Base-by-base conservation (phyloP, 2,113 vertebrate species). In the Panurus biarmicus region DNA sequence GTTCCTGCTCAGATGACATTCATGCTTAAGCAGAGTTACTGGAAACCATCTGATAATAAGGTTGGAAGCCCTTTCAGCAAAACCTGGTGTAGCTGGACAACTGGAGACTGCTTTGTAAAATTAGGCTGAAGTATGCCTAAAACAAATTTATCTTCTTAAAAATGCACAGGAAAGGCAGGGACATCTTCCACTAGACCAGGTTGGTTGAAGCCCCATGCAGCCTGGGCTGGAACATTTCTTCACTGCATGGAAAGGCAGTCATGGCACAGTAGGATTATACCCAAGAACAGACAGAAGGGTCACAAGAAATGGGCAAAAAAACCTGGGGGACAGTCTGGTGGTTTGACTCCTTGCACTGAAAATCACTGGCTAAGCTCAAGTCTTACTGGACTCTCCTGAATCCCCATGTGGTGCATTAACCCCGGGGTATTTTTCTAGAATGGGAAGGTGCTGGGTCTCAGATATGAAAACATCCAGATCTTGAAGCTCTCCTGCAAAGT, bases 1-100 rank as follows among this genome's bases (percentile, higher is more conserved):
- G 79, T 54, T 93, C 50, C 47, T 94, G 44, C 40, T 56, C 36
- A 75, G 53, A 17, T 93, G 72, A 91, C 3, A 21, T 81, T 81
- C 31, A 26, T 36, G 57, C 7, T 5, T 17, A 73, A 70, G 24
- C 23, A 84, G 67, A 76, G 48, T 26, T 69, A 72, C 44, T 84
- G 61, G 62, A 85, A 79, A 62, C 35, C 24, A 10, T 45, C 42
- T 54, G 50, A 79, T 50, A 53, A 10, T 36, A 23, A 73, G 20
- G 15, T 35, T 86, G 48, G 90, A 86, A 89, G 35, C 11, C 13
- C 42, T 76, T 77, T 69, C 12, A 17, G 31, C 20, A 85, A 92
- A 93, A 54, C 19, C 42, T 82, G 42, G 6, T 36, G 29, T 38
- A 81, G 42, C n/a, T 48, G 40, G 8, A 17, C 11, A 74, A 10